phyloP scores from a whole-genome alignment of 2,888 invertebrate species.

The Malacosoma neustria region DNA sequence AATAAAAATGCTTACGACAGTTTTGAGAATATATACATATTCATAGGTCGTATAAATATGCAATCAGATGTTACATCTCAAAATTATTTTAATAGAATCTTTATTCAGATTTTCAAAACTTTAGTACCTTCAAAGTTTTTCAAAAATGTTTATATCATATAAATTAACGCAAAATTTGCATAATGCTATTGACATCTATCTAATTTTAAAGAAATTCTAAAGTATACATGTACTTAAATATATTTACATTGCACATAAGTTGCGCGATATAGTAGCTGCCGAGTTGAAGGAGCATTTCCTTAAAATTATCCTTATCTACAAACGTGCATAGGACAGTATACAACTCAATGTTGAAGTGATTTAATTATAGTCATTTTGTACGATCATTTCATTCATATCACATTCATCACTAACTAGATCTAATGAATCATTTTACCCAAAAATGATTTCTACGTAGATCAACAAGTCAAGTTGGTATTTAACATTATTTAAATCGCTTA shows the following conservation, averaged over 20 bases:
- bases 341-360: constrained; percentile 34
- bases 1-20: neutral
- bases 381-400: constrained; percentile 42
- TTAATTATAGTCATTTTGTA: constrained; percentile 67
- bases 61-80: neutral
- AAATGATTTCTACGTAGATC: neutral
- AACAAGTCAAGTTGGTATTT: constrained; percentile 16
- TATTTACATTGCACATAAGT: constrained; percentile 59
- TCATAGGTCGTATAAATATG: constrained; percentile 1
- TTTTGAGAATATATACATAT: neutral
- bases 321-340: constrained; percentile 38
- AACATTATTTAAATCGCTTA: too few relatives aligned
- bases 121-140: neutral
- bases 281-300: constrained; percentile 51
- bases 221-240: constrained; percentile 41
- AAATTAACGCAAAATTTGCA: too few relatives aligned
- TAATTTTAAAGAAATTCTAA: constrained; percentile 45
- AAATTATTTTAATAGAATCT: neutral
- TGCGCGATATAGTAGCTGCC: constrained; percentile 61
- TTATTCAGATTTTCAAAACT: neutral
- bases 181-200: constrained; percentile 51
- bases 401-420: too few relatives aligned
- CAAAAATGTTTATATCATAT: too few relatives aligned
- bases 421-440: neutral
- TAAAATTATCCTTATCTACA: constrained; percentile 10